Evolutionary conservation across 2,797 vertebrate genomes (phyloP), one percentile per base, ranked within the genome.

Genomic region (Acrossocheilus fasciatus): DNA sequence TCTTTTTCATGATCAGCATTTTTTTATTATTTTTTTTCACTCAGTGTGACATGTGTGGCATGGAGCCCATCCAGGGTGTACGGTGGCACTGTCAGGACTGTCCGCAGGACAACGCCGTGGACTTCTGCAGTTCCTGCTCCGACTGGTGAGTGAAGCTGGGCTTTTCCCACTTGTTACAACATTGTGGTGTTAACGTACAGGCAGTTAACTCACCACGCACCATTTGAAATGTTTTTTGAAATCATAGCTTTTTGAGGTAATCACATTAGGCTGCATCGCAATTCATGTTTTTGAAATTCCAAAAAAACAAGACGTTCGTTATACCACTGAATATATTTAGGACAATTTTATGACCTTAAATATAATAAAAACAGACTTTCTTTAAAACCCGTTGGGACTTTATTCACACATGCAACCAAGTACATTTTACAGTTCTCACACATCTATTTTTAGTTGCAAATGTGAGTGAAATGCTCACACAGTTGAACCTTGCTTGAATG

Each of bases 81-180:
- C 95, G 98, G 91, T 99, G 98, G 98, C 98, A 99, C 92, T 99
- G 98, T 92, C 97, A 97, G 90, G 98, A 99, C 54, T 99, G 98
- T 92, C 98, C 98, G 11, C 96, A 90, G 36, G 97, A 97, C 87
- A 96, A 95, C 95, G 95, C 97, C 2, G 94, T 98, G 54, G 98
- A 99, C 94, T 98, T 99, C 94, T 99, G 98, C 92, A 97, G 97
- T 90, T 96, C 96, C 91, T 99, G 98, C 93, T 98, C 97, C 2
- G 98, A 99, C 95, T 99, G 98, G 98, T 99, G 93, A 97, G 98
- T 91, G 52, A 14, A 59, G 23, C 23, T 23, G 23, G 10, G 57
- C 57, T 59, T 59, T 59, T 59, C 3, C 23, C 8, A n/a, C 23
- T 10, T 8, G 57, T 52, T 17, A 4, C 50, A 52, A 18, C 50